Evolutionary conservation across 1,140 invertebrate genomes (phyloP), one percentile per base, ranked within the genome.

Genomic region (Dendroctonus valens): DNA sequence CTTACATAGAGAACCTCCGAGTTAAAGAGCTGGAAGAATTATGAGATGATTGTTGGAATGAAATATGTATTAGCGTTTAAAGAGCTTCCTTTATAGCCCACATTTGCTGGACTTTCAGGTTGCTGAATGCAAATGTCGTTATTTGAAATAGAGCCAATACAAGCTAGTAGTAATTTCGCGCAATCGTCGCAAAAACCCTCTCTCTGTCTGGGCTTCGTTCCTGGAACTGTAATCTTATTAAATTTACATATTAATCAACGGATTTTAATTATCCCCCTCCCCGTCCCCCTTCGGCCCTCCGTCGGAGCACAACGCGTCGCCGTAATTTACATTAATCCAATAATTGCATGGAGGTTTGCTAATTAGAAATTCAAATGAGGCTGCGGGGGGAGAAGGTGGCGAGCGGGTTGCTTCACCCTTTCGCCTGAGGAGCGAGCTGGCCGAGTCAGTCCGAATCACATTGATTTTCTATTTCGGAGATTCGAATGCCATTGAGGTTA

Each of bases 161-260:
- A 52, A 52, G 6, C 50, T 52, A 52, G n/a, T 64, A 62, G 50
- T 62, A 53, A 53, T 53, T 62, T 62, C 49, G 49, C 50, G 59
- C 59, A 64, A 64, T 58, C 63, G 54, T 58, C 54, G 54, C 63
- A 57, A 65, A 57, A 57, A 65, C 44, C 63, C 64, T 52, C 55
- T 51, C 62, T 26, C 55, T 41, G 62, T 65, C 63, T 65, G 63
- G 63, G 54, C 53, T 78, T 78, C 83, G 83, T 84, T 84, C 81
- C 81, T 84, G 83, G 83, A 85, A 84, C 83, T 87, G 90, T 93
- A 92, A 93, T 93, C 91, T 93, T 92, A 92, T 92, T 92, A 92
- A 91, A 92, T 92, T 93, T 92, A 92, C 91, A 93, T 93, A 93
- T 93, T 93, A 93, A 93, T 93, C 91, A 92, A 92, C 89, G 90